Evolutionary conservation across 2,797 vertebrate genomes (phyloP), one percentile per base, ranked within the genome.

Genomic region (Lithobates pipiens): DNA sequence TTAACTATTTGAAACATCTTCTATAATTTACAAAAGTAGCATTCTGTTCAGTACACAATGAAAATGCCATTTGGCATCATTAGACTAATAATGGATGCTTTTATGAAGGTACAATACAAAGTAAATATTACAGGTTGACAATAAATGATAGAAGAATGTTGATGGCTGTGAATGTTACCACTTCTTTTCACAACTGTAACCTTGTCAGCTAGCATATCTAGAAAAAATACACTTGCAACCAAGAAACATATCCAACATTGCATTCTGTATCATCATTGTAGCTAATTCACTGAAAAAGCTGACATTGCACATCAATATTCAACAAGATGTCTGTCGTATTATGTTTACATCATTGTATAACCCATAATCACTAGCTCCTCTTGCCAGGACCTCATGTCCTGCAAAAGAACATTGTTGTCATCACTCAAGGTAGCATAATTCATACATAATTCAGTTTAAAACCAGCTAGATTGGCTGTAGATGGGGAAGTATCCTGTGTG

Each of bases 111-210:
- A 81, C 5, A 63, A 63, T 72, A 29, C 50, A 61, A 23, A 36
- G 23, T 81, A 42, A 36, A 21, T 9, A n/a, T 25, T 44, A 73
- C 54, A 42, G 68, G 69, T 25, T 46, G 68, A 18, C 7, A 46
- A 80, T 68, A 80, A 46, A 23, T 23, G 5, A 23, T 23, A 70
- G 18, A 63, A 73, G 57, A 34, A 50, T 50, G 71, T 50, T 39
- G 70, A 81, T 29, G n/a, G 29, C 54, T 80, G 77, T 50, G 71
- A 34, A 73, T 10, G 18, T 23, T 46, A 32, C 67, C 46, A 27
- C 32, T n/a, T 72, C 50, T 61, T 11, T 21, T 73, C 8, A 42
- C 10, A 23, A 2, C 10, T 69, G 25, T 54, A 36, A n/a, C 7
- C 29, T 70, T 34, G 16, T 36, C 21, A n/a, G 18, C 9, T 79